Conservation (phyloP, 2,888 invertebrate genomes). For the Lithophane ornitopus region DNA sequence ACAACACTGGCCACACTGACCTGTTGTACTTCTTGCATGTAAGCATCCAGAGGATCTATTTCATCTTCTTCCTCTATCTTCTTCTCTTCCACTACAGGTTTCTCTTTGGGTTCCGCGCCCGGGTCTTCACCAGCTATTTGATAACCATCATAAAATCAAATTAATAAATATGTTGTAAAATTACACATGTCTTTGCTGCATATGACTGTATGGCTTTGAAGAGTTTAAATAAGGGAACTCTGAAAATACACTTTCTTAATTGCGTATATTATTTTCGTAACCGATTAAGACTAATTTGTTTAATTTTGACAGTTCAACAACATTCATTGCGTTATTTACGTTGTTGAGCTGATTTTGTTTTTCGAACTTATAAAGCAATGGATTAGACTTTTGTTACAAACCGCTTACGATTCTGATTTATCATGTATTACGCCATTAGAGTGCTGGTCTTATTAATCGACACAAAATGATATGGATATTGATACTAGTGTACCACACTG, state of each 20-base stretch:
- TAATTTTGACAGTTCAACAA: too few relatives aligned
- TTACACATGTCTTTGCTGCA: background rate
- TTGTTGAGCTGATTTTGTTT: too few relatives aligned
- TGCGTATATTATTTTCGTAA: too few relatives aligned
- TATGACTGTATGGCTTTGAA: background rate
- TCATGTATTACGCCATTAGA: too few relatives aligned
- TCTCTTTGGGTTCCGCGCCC: slow-evolving; percentile 83
- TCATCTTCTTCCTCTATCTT: slow-evolving; percentile 93
- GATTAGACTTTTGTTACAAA: too few relatives aligned
- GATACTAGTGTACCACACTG: background rate
- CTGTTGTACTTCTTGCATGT: slow-evolving; percentile 96
- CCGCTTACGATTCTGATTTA: too few relatives aligned
- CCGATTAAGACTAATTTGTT: too few relatives aligned
- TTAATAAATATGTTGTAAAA: background rate
- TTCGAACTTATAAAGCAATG: too few relatives aligned
- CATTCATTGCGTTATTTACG: too few relatives aligned
- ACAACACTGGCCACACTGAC: slow-evolving; percentile 72
- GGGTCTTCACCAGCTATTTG: slow-evolving; percentile 87
- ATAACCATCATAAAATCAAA: background rate
- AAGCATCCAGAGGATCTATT: slow-evolving; percentile 99
- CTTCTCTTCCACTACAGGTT: slow-evolving; percentile 84
- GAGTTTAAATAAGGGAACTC: background rate
- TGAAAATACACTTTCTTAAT: background rate
- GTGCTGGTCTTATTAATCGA: background rate
- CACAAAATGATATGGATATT: background rate